phyloP scores from a whole-genome alignment of 2,113 vertebrate species.

The Natator depressus region DNA sequence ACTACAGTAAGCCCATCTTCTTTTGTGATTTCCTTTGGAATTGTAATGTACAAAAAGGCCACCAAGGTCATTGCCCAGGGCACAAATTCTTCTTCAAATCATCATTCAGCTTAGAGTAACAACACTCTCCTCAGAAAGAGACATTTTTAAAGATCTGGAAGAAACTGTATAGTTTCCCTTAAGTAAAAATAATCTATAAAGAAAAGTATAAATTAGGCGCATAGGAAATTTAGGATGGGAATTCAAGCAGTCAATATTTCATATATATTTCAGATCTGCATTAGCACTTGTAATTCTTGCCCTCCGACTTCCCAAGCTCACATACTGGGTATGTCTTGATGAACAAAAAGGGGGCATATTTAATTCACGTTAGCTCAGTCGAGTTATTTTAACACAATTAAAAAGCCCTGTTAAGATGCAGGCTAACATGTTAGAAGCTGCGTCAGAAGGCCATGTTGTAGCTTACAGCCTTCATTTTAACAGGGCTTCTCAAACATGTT shows the following conservation, averaged over 20 bases:
- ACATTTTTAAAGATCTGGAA: conserved; percentile 42
- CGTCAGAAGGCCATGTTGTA: not conserved
- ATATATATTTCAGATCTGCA: not conserved
- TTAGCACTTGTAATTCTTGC: not conserved
- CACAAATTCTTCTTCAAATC: conserved; percentile 80
- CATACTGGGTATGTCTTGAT: not conserved
- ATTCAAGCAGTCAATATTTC: rapidly evolving
- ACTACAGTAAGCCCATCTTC: conserved; percentile 78
- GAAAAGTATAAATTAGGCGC: conserved; percentile 22
- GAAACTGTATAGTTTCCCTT: conserved; percentile 32
- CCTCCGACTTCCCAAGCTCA: not conserved
- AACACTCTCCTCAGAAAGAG: conserved; percentile 46
- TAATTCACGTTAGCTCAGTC: not conserved
- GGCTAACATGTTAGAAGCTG: not conserved
- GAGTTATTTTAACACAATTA: not conserved
- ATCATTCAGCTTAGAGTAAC: conserved; percentile 75
- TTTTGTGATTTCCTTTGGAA: conserved; percentile 87
- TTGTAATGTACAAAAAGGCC: conserved; percentile 80
- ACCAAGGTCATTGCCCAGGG: conserved; percentile 83
- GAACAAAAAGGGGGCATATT: not conserved
- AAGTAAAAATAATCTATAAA: not conserved
- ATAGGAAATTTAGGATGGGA: not conserved
- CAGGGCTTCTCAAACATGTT: not conserved
- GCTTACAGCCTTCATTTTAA: not conserved
- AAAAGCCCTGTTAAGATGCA: not conserved